A percentile compares a stretch with the other conserved stretches of the same genome.
phyloP scores from a whole-genome alignment of 1,140 invertebrate species.

The Dinoponera quadriceps region DNA sequence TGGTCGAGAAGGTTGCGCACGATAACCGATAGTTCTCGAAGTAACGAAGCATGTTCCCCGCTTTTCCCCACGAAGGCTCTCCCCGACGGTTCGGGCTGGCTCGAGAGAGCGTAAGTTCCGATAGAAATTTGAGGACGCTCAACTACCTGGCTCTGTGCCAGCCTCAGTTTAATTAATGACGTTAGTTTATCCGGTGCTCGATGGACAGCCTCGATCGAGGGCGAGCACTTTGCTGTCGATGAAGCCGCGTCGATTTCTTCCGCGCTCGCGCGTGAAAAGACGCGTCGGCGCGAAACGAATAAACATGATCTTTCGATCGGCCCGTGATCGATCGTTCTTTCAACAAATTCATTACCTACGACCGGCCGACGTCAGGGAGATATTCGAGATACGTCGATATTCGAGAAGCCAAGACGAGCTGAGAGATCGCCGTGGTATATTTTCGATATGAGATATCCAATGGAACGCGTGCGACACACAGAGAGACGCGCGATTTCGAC shows the following conservation, averaged over 20 bases:
- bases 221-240: background rate
- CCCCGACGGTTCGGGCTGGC: background rate
- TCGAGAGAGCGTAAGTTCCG: slow-evolving; percentile 13
- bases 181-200: slow-evolving; percentile 29
- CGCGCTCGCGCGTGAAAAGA: background rate
- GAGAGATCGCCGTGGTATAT: slow-evolving; percentile 23
- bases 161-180: slow-evolving; percentile 33
- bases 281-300: too few species aligned
- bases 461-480: background rate
- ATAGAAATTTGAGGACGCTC: slow-evolving; percentile 41
- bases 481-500: slow-evolving; percentile 14
- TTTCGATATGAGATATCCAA: background rate
- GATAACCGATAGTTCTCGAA: slow-evolving; percentile 71
- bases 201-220: background rate
- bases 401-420: background rate
- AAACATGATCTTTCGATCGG: too few species aligned
- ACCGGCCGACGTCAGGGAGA: too few species aligned
- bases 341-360: too few species aligned
- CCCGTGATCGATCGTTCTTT: too few species aligned
- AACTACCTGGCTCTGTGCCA: slow-evolving; percentile 35
- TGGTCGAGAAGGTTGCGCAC: slow-evolving; percentile 10
- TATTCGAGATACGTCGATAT: too few species aligned
- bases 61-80: slow-evolving; percentile 33
- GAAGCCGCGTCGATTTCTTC: background rate
- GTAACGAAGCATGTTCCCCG: slow-evolving; percentile 65